Base-by-base conservation (phyloP, 2,888 invertebrate species). In the Aspidiotus destructor region DNA sequence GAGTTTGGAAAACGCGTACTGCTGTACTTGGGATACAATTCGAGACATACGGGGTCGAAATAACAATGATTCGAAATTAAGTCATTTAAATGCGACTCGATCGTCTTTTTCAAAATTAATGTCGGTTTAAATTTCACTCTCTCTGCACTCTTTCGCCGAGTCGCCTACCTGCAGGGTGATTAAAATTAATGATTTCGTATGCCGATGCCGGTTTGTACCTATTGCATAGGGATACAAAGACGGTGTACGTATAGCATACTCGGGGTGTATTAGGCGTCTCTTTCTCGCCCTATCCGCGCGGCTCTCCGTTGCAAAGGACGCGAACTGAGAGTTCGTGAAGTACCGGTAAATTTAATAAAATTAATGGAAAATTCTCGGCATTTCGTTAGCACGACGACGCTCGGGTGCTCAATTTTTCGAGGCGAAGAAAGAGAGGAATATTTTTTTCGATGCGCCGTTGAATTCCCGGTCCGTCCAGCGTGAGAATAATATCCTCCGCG, bases 61-160 rank as follows among this genome's bases (percentile, higher is more conserved):
- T 60, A 60, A 60, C 60, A 60, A 60, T 40, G 60, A 60, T 60
- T 10, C 41, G 60, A 60, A 60, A 60, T 60, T 60, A 60, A 60
- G 60, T 60, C 41, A 60, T 60, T 60, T 60, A 60, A 60, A 60
- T 60, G 60, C 60, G 41, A 60, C 60, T 41, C 40, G 13, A 60
- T 60, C 17, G 60, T 41, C 41, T 60, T 40, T 17, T 60, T 40
- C 16, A 17, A 28, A 57, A 57, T 16, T 57, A 57, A 57, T 16
- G 16, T n/a, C 57, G 16, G 57, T 17, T 57, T 16, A 57, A 57
- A 16, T 57, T 17, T 57, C 15, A 10, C 16, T 16, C 17, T 16
- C 10, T 57, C 48, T 48, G 11, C 48, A n/a, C n/a, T n/a, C n/a
- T n/a, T 48, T n/a, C n/a, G 11, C 11, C 48, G 48, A 13, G 48